Percentiles rank a stretch among this genome's conserved stretches.
phyloP scores from a whole-genome alignment of 2,888 invertebrate species.

The Synanthedon andrenaeformis region DNA sequence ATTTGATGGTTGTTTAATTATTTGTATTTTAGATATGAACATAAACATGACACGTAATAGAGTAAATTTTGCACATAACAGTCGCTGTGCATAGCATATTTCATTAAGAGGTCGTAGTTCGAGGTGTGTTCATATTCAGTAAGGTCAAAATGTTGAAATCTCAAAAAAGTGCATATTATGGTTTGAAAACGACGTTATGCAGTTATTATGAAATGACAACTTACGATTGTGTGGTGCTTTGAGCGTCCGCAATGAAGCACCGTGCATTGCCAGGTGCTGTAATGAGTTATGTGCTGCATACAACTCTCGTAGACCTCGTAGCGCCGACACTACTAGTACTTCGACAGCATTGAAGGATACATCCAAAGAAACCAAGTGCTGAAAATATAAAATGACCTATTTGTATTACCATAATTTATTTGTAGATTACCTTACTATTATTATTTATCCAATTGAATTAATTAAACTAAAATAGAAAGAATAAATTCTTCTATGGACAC shows the following conservation, averaged over 20 bases:
- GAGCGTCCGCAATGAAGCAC: slow-evolving; percentile 78
- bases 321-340: slow-evolving; percentile 82
- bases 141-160: too few species aligned
- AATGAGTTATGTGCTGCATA: slow-evolving; percentile 83
- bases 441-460: not conserved
- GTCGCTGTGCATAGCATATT: too few species aligned
- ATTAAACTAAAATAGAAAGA: not conserved
- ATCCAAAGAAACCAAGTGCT: slow-evolving; percentile 86
- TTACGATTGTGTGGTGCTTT: slow-evolving; percentile 86
- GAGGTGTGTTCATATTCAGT: too few species aligned
- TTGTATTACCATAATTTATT: not conserved
- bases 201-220: slow-evolving; percentile 8
- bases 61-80: too few species aligned
- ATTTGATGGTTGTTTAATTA: too few species aligned
- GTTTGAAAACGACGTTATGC: too few species aligned
- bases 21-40: too few species aligned
- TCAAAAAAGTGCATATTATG: too few species aligned
- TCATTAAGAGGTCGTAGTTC: too few species aligned
- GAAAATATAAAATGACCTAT: slow-evolving; percentile 16
- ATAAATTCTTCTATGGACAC: not conserved
- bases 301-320: slow-evolving; percentile 80
- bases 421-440: not conserved
- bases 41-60: too few species aligned
- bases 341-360: slow-evolving; percentile 88
- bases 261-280: slow-evolving; percentile 82